Evolutionary conservation across 2,113 vertebrate genomes (phyloP).

Genomic region (Grammomys surdaster): DNA sequence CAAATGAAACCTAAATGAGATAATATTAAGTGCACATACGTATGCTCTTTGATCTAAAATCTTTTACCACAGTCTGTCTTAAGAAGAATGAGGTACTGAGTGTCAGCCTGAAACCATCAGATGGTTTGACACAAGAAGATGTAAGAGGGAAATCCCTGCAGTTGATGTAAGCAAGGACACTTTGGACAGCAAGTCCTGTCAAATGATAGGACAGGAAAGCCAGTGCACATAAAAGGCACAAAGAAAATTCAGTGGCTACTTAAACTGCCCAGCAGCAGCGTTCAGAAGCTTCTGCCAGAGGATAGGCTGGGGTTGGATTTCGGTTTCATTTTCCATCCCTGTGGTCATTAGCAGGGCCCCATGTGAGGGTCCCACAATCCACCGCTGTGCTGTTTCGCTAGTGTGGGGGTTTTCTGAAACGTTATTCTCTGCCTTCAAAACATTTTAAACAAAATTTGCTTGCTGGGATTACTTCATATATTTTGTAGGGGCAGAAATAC

Average conservation of each 20-base stretch:
- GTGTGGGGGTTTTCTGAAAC: not conserved
- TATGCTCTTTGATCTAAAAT: slow-evolving; percentile 45
- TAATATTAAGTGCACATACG: not conserved
- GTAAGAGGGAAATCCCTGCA: not conserved
- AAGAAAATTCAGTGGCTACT: slow-evolving; percentile 17
- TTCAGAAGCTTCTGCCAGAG: slow-evolving; percentile 37
- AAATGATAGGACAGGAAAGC: not conserved
- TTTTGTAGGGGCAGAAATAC: not conserved
- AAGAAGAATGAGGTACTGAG: slow-evolving; percentile 38
- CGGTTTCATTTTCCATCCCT: not conserved
- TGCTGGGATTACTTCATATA: not conserved
- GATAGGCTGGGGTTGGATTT: not conserved
- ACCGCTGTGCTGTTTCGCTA: not conserved
- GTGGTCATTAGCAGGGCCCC: slow-evolving; percentile 9
- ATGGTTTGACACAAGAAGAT: not conserved
- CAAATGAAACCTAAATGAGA: slow-evolving; percentile 42
- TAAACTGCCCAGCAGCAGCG: not conserved
- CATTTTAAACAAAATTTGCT: slow-evolving; percentile 38
- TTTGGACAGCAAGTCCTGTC: not conserved
- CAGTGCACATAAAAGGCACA: slow-evolving; percentile 3
- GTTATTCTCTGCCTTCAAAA: not conserved
- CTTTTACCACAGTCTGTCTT: not conserved
- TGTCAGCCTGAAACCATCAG: not conserved
- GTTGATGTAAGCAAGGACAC: not conserved
- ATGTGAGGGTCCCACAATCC: not conserved